These are phyloP conservation scores for Nomada fabriciana DNA, from an alignment of 2,888 invertebrate genomes.

Conservation along the genomic window DNA sequence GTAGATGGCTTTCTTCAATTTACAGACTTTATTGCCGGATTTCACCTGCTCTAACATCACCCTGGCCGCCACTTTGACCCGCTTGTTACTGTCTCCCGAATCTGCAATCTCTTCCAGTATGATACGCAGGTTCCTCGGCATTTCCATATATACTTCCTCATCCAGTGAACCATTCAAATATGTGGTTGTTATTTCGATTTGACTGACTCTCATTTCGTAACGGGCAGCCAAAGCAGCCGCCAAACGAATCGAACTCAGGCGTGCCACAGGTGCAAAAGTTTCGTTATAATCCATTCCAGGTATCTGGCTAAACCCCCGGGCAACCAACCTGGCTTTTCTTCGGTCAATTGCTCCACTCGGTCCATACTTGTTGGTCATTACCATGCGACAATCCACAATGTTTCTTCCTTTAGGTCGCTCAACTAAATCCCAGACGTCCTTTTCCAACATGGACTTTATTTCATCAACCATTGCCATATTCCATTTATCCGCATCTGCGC, in stretches of 20 bases:
- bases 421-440: not conserved
- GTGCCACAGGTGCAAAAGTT: conserved; percentile 58
- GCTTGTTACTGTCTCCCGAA: too few relatives aligned
- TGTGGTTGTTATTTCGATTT: conserved; percentile 65
- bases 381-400: not conserved
- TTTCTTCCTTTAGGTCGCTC: not conserved
- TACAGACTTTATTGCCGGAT: conserved; percentile 4
- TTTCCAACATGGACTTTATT: too few relatives aligned
- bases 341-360: not conserved
- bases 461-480: too few relatives aligned
- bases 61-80: too few relatives aligned
- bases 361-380: not conserved
- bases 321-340: not conserved
- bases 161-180: conserved; percentile 61
- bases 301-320: conserved; percentile 32
- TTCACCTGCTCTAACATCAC: not conserved
- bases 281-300: conserved; percentile 58
- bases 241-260: conserved; percentile 30
- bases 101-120: not conserved
- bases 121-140: conserved; percentile 25
- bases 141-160: conserved; percentile 54
- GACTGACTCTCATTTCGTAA: conserved; percentile 51
- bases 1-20: conserved; percentile 4
- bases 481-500: too few relatives aligned
- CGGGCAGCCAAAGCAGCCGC: conserved; percentile 50